Percentiles rank a stretch among this genome's conserved stretches.
Evolutionary conservation across 2,888 invertebrate genomes (phyloP).

Genomic region (Bombylius discolor): DNA sequence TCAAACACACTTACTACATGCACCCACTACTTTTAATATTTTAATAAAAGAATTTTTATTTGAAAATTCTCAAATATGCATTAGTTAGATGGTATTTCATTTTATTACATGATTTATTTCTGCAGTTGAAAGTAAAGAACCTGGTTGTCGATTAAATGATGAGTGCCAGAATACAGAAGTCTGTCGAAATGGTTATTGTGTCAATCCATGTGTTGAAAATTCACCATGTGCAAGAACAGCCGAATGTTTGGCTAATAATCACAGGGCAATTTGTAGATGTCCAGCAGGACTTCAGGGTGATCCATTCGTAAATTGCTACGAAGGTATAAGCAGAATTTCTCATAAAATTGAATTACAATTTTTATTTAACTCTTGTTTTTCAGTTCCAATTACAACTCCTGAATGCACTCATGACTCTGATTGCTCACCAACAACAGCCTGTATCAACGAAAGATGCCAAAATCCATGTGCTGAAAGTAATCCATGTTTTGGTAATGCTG

Average conservation of each 20-base stretch:
- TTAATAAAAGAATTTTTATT: too few species aligned
- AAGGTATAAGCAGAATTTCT: slow-evolving; percentile 8
- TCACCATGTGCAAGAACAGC: slow-evolving; percentile 67
- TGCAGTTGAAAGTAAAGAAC: slow-evolving; percentile 31
- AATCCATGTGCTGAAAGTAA: slow-evolving; percentile 64
- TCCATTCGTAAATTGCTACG: slow-evolving; percentile 63
- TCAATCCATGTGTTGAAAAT: slow-evolving; percentile 55
- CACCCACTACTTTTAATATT: too few species aligned
- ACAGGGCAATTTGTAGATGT: slow-evolving; percentile 66
- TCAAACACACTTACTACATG: too few species aligned
- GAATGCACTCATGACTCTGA: slow-evolving; percentile 63
- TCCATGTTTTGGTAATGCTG: slow-evolving; percentile 69
- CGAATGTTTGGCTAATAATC: slow-evolving; percentile 60
- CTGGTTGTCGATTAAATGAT: slow-evolving; percentile 55
- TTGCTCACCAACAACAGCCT: slow-evolving; percentile 64
- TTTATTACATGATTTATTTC: not conserved
- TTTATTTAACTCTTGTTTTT: not conserved
- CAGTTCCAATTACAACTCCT: slow-evolving; percentile 37
- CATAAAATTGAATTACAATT: not conserved
- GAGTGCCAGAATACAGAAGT: slow-evolving; percentile 61
- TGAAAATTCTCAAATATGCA: too few species aligned
- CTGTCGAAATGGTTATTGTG: slow-evolving; percentile 59
- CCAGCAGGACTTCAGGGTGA: slow-evolving; percentile 61
- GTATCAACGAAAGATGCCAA: slow-evolving; percentile 65
- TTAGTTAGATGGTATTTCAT: too few species aligned